Evolutionary conservation across 2,888 invertebrate genomes (phyloP).

Genomic region (Amphipoea lucens): DNA sequence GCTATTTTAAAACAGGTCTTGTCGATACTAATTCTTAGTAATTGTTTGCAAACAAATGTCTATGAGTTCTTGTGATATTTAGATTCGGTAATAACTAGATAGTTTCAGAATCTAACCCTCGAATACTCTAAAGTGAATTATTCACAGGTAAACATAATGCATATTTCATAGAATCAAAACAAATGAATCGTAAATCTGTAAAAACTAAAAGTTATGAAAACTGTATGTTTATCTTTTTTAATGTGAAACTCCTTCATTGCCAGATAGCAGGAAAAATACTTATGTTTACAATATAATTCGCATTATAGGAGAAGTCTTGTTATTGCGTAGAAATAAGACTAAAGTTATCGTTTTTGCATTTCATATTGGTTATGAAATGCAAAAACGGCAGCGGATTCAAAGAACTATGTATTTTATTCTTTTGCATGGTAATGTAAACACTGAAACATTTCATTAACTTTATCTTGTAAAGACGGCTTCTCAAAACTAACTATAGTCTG

Average conservation of each 20-base stretch:
- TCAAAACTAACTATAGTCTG: not conserved
- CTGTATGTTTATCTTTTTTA: conserved; percentile 12
- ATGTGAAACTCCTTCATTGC: conserved; percentile 10
- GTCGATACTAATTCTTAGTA: not conserved
- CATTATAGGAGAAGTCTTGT: conserved; percentile 3
- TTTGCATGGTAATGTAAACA: not conserved
- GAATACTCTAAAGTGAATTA: not conserved
- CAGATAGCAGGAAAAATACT: conserved; percentile 25
- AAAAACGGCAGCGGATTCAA: not conserved
- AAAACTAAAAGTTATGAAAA: conserved; percentile 28
- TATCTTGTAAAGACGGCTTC: not conserved
- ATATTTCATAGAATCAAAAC: conserved; percentile 9
- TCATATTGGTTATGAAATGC: not conserved
- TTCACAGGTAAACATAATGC: not conserved
- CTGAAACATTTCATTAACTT: not conserved
- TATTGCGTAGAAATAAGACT: not conserved
- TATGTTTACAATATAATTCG: conserved; percentile 22
- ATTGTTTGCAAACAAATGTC: not conserved
- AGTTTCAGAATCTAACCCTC: not conserved
- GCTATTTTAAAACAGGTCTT: not conserved
- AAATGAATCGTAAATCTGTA: conserved; percentile 7
- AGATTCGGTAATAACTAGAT: not conserved
- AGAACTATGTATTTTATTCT: not conserved
- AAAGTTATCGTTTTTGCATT: not conserved
- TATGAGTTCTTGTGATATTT: not conserved